Conservation (phyloP, 2,888 invertebrate genomes). For the Melipona beecheii region DNA sequence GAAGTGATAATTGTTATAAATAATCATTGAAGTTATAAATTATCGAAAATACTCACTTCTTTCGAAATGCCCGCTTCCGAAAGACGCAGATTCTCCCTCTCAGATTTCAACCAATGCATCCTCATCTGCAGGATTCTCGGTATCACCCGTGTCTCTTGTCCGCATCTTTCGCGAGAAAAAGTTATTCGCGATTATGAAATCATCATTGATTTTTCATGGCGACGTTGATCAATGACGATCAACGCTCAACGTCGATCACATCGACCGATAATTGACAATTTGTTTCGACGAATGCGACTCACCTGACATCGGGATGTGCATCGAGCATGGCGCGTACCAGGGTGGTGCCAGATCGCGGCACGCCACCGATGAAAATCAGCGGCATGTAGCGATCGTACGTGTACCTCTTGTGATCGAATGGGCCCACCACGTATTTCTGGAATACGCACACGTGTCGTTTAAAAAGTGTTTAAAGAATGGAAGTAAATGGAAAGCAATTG, state of each 20-base stretch:
- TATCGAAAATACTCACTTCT: conserved; percentile 85
- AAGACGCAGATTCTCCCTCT: conserved; percentile 95
- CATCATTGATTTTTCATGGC: conserved; percentile 1
- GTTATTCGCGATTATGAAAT: background rate
- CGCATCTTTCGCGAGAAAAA: conserved; percentile 88
- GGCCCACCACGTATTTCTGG: conserved; percentile 87
- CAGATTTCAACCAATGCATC: conserved; percentile 97
- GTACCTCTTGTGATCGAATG: conserved; percentile 87
- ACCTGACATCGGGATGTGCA: conserved; percentile 98
- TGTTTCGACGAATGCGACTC: conserved; percentile 69
- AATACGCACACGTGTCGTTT: conserved; percentile 49
- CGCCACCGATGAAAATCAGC: conserved; percentile 98
- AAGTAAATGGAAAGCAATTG: too few species aligned
- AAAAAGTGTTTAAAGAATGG: background rate
- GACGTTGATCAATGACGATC: conserved; percentile 13
- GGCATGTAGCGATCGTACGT: conserved; percentile 95
- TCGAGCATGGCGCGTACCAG: conserved; percentile 99
- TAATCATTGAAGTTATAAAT: background rate
- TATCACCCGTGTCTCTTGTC: conserved; percentile 98
- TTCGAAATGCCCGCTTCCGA: conserved; percentile 97
- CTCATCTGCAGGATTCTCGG: conserved; percentile 98
- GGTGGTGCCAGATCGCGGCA: conserved; percentile 98
- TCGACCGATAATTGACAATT: conserved; percentile 54
- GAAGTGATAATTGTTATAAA: too few species aligned
- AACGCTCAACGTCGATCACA: conserved; percentile 29